These are phyloP conservation scores for Phyllotis vaccarum DNA, from an alignment of 2,797 vertebrate genomes.

Conservation along the genomic window DNA sequence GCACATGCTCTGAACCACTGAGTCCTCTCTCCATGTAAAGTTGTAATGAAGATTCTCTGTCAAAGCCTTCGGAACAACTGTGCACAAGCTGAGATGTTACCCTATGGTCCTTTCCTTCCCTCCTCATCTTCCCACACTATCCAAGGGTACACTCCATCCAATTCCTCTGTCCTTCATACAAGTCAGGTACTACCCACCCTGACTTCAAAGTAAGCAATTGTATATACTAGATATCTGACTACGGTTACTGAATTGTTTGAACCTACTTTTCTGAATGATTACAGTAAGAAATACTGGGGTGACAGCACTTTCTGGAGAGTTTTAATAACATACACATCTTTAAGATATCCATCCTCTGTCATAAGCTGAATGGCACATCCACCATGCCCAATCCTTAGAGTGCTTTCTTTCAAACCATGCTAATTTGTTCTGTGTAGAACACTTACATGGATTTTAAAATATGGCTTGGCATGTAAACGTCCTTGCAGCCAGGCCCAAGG, in stretches of 20 bases:
- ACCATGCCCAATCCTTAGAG: background rate
- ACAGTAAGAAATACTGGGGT: conserved; percentile 32
- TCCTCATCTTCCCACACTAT: background rate
- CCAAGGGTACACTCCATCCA: background rate
- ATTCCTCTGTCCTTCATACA: background rate
- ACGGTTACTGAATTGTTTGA: background rate
- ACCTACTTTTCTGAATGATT: background rate
- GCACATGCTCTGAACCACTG: background rate
- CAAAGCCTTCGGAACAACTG: background rate
- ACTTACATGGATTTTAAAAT: background rate
- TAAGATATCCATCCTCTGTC: background rate
- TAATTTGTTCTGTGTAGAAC: conserved; percentile 4
- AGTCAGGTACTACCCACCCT: background rate
- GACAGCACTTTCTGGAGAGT: background rate
- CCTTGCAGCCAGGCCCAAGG: too few species aligned
- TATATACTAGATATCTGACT: background rate
- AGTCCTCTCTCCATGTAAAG: background rate
- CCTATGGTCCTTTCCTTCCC: background rate
- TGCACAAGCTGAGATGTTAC: background rate
- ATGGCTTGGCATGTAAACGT: background rate
- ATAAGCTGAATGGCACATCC: background rate
- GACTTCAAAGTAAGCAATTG: background rate
- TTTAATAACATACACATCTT: conserved; percentile 1
- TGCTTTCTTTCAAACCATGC: background rate
- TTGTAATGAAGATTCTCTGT: background rate